Evolutionary conservation across 2,113 vertebrate species (phyloP), one percentile per base, ranked within the genome.

Genomic region (Laticauda laticaudata): DNA sequence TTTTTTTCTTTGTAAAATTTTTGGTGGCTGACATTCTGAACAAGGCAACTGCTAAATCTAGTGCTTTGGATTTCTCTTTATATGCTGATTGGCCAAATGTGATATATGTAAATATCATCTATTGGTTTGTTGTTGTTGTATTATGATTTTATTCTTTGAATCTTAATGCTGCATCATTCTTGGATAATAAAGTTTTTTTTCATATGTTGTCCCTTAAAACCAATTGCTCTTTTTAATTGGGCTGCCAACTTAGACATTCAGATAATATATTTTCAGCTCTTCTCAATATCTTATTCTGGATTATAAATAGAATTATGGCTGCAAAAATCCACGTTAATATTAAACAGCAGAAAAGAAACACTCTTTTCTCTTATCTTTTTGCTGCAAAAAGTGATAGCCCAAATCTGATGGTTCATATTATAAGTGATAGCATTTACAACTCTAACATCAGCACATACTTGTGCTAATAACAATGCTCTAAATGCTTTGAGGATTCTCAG

Each of bases 31-130:
- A 45, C 93, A 92, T 94, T 94, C 69, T 88, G 89, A 86, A 91
- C n/a, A 95, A 97, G 95, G 93, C 96, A 96, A 95, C 96, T 89
- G 48, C 12, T 93, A 95, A 3, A 2, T 75, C 43, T 88, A 95
- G 56, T 95, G 18, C 75, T 94, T 93, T 34, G 69, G 94, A 91
- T 61, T 89, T 56, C 11, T 18, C 34, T 92, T 92, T 93, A 92
- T 88, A 12, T 93, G 48, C 29, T 93, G 48, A 75, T 88, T 26
- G 92, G 0, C 89, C 20, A 20, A 9, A 87, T 94, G 39, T 91
- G 7, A 90, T 87, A 57, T 57, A 29, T 51, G 8, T 87, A 88
- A 94, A 0, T 7, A 90, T 14, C 4, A 88, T 92, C 43, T 3
- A 1, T 93, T 75, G 14, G 2, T 39, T 90, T 53, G 53, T 95